phyloP scores from a whole-genome alignment of 2,888 invertebrate genomes.

The Meteorus cinctellus region DNA sequence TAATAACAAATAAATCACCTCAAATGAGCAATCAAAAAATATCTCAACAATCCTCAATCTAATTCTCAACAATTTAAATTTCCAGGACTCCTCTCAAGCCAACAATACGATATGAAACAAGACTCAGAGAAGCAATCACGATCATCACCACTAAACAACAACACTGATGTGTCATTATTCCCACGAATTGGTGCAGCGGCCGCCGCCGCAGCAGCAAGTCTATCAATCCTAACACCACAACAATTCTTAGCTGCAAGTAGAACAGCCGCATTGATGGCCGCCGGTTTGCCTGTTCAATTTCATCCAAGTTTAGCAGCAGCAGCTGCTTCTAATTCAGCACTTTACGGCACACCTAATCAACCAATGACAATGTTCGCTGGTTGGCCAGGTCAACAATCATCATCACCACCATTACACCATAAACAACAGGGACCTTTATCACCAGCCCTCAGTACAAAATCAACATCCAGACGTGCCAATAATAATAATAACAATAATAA shows the following conservation, averaged over 20 bases:
- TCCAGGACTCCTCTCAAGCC: conserved; percentile 63
- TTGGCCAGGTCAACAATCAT: conserved; percentile 73
- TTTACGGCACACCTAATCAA: conserved; percentile 77
- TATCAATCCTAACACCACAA: conserved; percentile 75
- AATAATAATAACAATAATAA: conserved; percentile 67
- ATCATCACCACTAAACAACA: conserved; percentile 77
- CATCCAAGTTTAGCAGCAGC: conserved; percentile 76
- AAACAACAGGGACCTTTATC: conserved; percentile 59
- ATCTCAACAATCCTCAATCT: no score
- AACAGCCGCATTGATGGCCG: conserved; percentile 74
- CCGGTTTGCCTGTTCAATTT: conserved; percentile 76
- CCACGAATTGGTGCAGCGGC: conserved; percentile 67
- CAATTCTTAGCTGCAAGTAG: conserved; percentile 75
- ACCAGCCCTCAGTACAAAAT: conserved; percentile 70
- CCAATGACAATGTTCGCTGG: conserved; percentile 76
- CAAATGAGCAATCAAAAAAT: no score
- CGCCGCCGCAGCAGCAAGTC: conserved; percentile 76
- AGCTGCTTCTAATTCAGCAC: conserved; percentile 74
- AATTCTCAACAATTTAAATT: background rate
- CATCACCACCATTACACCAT: conserved; percentile 74
- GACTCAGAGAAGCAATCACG: conserved; percentile 77
- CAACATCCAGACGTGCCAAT: conserved; percentile 69
- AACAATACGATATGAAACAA: conserved; percentile 71
- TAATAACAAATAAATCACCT: no score
- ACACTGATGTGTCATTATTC: conserved; percentile 74